Base-by-base conservation (phyloP, 2,113 vertebrate species). In the Cynocephalus volans region DNA sequence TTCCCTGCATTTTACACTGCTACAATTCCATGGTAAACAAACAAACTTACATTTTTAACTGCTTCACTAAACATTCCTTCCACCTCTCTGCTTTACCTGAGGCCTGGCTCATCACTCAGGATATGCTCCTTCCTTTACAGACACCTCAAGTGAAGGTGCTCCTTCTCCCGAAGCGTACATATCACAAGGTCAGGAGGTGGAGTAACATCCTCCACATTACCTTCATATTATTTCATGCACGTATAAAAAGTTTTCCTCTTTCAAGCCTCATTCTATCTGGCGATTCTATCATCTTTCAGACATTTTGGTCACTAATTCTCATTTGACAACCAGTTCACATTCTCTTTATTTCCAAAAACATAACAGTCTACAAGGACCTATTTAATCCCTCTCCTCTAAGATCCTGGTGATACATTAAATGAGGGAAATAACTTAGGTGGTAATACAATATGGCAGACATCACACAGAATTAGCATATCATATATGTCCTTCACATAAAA, bases 241-340 rank as follows among this genome's bases (percentile, higher is more conserved):
- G 62, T 19, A 64, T 21, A 83, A 88, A 62, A n/a, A 72, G 4
- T 64, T 65, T 87, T 81, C 87, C 23, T 88, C 50, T 93, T 95
- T 88, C 85, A 97, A 81, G n/a, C 36, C 41, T 50, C 58, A 64
- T 36, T 65, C 50, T 75, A 14, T 54, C 79, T 96, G 56, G 36
- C 10, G 50, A 56, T 50, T 65, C n/a, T 65, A 88, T 8, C 86
- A 28, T 52, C 60, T 95, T 88, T 95, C 56, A 86, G 50, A 72
- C 54, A 76, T 67, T 92, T 58, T 11, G 23, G 12, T 67, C 76
- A 95, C 52, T 87, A 93, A 60, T 52, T 24, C 17, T 93, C 45
- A 41, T 28, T 41, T 41, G 65, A n/a, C 24, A 60, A 36, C 56
- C 54, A 48, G 48, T 48, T 77, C 31, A 62, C 17, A n/a, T 95